Conservation (phyloP, 2,113 vertebrate species). For the Bubalus kerabau region DNA sequence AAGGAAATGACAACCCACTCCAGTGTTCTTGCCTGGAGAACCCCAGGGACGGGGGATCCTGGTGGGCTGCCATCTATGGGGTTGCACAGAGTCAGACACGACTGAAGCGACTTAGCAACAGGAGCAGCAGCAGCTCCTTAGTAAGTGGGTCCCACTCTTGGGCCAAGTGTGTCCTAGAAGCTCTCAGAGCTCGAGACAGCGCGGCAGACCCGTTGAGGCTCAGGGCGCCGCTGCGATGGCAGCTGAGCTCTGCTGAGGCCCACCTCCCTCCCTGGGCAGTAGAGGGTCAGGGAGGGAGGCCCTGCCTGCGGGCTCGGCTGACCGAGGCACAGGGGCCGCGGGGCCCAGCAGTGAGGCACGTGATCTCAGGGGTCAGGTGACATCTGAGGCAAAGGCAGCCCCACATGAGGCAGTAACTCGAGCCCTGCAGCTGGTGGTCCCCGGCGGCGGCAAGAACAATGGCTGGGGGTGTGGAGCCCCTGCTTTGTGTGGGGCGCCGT, state of each 20-base stretch:
- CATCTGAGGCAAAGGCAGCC: not conserved
- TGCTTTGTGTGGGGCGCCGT: not conserved
- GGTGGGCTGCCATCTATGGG: too few relatives aligned
- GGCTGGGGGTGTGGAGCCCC: not conserved
- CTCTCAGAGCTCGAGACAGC: not conserved
- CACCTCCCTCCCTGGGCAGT: not conserved
- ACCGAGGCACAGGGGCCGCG: not conserved
- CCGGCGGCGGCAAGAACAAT: not conserved
- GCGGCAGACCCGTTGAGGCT: not conserved
- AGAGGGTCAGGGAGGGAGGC: not conserved
- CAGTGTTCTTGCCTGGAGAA: too few relatives aligned
- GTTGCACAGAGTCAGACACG: too few relatives aligned
- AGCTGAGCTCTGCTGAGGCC: not conserved
- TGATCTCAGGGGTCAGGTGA: not conserved
- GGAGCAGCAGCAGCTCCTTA: not conserved
- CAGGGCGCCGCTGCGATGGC: not conserved
- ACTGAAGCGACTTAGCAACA: too few relatives aligned
- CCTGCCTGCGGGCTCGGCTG: fast-evolving
- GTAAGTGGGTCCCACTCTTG: not conserved
- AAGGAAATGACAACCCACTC: too few relatives aligned
- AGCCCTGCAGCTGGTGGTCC: slow-evolving; percentile 9
- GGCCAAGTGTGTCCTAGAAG: not conserved
- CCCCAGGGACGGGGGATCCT: too few relatives aligned
- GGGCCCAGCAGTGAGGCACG: not conserved
- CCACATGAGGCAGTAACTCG: not conserved